Percentiles rank a stretch among this genome's conserved stretches.
These are phyloP conservation scores for Aplysina aerophoba DNA, from an alignment of 37 sponge, comb jelly and placozoan species.

Conservation along the genomic window DNA sequence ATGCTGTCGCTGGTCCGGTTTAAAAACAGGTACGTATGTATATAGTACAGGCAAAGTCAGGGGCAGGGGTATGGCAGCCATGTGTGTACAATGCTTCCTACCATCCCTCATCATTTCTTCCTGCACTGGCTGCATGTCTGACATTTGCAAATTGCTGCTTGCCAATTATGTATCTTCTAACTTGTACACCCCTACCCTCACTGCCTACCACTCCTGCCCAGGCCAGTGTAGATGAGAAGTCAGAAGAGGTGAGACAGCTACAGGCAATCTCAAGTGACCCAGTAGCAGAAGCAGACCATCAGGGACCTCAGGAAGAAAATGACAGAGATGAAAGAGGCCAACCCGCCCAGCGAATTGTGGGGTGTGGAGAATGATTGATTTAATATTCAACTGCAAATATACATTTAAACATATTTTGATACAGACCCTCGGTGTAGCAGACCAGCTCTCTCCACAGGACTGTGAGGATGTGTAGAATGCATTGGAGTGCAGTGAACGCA, in stretches of 20 bases:
- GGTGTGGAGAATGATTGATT: too few species aligned
- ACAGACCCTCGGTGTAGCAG: neutral
- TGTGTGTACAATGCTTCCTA: too few species aligned
- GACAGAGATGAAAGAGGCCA: slow-evolving; percentile 17
- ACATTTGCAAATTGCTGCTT: too few species aligned
- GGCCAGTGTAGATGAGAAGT: slow-evolving; percentile 40
- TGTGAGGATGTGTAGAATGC: slow-evolving; percentile 13
- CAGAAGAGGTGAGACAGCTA: slow-evolving; percentile 77
- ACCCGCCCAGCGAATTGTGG: slow-evolving; percentile 1
- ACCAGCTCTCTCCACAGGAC: neutral
- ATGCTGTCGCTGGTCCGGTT: too few species aligned
- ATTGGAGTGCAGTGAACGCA: slow-evolving; percentile 25
- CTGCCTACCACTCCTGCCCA: too few species aligned
- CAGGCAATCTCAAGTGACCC: slow-evolving; percentile 21
- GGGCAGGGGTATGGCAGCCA: too few species aligned
- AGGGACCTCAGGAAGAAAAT: slow-evolving; percentile 9
- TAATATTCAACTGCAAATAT: neutral
- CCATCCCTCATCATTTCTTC: too few species aligned
- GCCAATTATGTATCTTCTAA: too few species aligned
- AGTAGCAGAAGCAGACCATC: slow-evolving; percentile 23
- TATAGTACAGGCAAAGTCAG: too few species aligned
- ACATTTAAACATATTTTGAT: neutral
- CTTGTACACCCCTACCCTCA: too few species aligned
- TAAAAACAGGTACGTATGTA: too few species aligned
- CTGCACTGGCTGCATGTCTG: too few species aligned